A percentile compares a stretch with the other conserved stretches of the same genome.
Evolutionary conservation across 2,888 invertebrate genomes (phyloP).

Genomic region (Drosophila siamana): DNA sequence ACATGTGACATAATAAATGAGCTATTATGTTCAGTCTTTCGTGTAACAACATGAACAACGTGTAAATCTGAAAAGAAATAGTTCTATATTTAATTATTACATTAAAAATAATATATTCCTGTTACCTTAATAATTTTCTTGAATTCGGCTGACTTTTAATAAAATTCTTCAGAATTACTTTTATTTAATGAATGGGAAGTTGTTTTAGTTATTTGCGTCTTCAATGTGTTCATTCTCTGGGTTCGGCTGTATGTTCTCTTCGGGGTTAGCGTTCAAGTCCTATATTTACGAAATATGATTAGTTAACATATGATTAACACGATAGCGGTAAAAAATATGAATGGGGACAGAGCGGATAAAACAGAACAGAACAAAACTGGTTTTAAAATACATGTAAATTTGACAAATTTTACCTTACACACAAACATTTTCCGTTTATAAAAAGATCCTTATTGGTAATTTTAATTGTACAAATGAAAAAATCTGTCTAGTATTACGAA

Average conservation of each 20-base stretch:
- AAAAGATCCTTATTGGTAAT: slow-evolving; percentile 54
- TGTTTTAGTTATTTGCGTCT: slow-evolving; percentile 1
- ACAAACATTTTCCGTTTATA: slow-evolving; percentile 62
- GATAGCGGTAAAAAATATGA: slow-evolving; percentile 39
- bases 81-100: not conserved
- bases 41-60: slow-evolving; percentile 47
- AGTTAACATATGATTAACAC: slow-evolving; percentile 36
- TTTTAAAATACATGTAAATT: slow-evolving; percentile 51
- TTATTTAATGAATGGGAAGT: slow-evolving; percentile 1
- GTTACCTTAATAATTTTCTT: slow-evolving; percentile 38
- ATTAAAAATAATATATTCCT: not conserved
- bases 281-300: slow-evolving; percentile 53
- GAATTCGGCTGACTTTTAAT: slow-evolving; percentile 1
- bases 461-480: slow-evolving; percentile 45
- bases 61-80: slow-evolving; percentile 35
- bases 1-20: slow-evolving; percentile 36
- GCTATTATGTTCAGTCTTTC: slow-evolving; percentile 57
- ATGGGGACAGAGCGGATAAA: slow-evolving; percentile 46
- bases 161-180: slow-evolving; percentile 15
- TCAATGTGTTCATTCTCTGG: slow-evolving; percentile 16
- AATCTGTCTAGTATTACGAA: slow-evolving; percentile 39
- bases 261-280: slow-evolving; percentile 54
- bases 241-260: slow-evolving; percentile 13
- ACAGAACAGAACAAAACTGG: slow-evolving; percentile 42
- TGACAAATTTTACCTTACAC: slow-evolving; percentile 59